Percentiles rank a stretch among this genome's conserved stretches.
Conservation (phyloP, 1,140 invertebrate species). For the Choristoneura fumiferana region DNA sequence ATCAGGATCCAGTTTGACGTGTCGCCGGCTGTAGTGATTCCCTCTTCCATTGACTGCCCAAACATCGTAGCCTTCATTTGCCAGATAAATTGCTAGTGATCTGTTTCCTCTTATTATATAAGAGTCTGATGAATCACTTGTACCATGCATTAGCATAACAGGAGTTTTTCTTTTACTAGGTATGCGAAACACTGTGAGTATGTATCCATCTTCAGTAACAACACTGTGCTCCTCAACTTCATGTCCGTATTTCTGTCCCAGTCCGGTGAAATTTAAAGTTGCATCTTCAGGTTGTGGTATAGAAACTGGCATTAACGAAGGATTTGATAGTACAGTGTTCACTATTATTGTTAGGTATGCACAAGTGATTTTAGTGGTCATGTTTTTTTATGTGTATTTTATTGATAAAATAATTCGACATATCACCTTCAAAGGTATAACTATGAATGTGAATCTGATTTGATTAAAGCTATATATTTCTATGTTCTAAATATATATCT, state of each 20-base stretch:
- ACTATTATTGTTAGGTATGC: too few relatives aligned
- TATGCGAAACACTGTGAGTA: conserved; percentile 28
- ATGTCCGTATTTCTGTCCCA: conserved; percentile 25
- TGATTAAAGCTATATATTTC: too few relatives aligned
- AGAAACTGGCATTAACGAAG: too few relatives aligned
- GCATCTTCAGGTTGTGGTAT: background rate
- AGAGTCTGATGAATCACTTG: conserved; percentile 81
- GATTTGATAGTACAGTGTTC: too few relatives aligned
- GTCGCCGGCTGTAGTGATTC: conserved; percentile 80
- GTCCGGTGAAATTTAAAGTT: conserved; percentile 21
- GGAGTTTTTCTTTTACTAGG: conserved; percentile 32
- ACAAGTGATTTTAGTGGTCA: too few relatives aligned
- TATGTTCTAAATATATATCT: too few relatives aligned
- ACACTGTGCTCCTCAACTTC: conserved; percentile 19
- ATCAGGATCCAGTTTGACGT: conserved; percentile 55
- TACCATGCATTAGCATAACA: conserved; percentile 83
- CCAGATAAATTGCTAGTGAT: conserved; percentile 78
- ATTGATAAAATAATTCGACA: too few relatives aligned
- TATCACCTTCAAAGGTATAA: too few relatives aligned
- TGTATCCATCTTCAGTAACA: conserved; percentile 31
- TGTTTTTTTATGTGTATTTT: too few relatives aligned
- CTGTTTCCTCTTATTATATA: conserved; percentile 82
- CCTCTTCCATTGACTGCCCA: conserved; percentile 83
- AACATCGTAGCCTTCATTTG: conserved; percentile 82
- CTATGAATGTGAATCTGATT: too few relatives aligned